phyloP scores from a whole-genome alignment of 2,113 vertebrate genomes.

The Sorex fumeus region DNA sequence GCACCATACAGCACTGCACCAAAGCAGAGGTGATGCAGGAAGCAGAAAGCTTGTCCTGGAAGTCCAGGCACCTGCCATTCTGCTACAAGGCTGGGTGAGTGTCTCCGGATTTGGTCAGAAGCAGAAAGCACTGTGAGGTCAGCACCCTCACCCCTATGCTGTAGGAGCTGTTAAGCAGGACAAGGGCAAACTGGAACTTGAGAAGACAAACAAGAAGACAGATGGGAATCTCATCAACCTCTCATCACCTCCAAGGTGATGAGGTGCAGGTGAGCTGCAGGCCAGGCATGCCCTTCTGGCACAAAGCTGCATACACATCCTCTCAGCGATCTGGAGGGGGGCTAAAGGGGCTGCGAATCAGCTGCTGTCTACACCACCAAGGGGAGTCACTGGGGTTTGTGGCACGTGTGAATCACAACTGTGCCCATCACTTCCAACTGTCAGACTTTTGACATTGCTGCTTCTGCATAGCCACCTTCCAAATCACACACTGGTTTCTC shows the following conservation, averaged over 20 bases:
- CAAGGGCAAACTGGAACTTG: background rate
- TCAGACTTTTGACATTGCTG: background rate
- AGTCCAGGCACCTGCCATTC: background rate
- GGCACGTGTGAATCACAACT: background rate
- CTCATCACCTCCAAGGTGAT: background rate
- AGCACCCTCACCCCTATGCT: background rate
- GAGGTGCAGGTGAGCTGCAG: background rate
- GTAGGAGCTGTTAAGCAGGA: background rate
- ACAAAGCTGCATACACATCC: background rate
- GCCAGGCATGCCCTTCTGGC: background rate
- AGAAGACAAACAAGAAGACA: background rate
- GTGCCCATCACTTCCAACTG: background rate
- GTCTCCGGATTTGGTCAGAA: background rate
- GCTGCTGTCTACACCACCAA: background rate
- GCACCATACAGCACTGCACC: background rate
- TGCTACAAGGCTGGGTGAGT: background rate
- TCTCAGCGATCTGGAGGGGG: background rate
- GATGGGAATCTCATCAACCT: background rate
- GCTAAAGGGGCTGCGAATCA: background rate
- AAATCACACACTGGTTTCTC: background rate
- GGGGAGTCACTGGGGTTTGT: background rate
- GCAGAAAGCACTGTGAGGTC: background rate
- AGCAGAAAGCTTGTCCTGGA: constrained; percentile 12
- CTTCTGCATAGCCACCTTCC: background rate
- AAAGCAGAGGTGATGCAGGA: background rate